These are phyloP conservation scores for Notarius lentiginosus DNA, from an alignment of 2,113 vertebrate species.

Conservation along the genomic window DNA sequence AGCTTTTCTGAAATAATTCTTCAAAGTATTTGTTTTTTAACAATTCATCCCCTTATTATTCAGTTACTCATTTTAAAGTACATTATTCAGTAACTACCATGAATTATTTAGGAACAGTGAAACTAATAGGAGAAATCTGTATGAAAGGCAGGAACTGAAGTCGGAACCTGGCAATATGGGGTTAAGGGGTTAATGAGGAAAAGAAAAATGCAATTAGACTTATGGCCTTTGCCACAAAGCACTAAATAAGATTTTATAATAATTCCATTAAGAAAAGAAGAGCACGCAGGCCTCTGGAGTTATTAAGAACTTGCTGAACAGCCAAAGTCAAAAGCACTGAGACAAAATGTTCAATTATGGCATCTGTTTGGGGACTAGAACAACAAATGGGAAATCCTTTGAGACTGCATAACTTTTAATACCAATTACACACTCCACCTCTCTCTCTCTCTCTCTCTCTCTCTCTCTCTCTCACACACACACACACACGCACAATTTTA, in stretches of 20 bases:
- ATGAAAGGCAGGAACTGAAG: neutral
- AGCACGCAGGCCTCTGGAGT: neutral
- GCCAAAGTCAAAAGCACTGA: slow-evolving; percentile 14
- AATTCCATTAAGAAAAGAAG: neutral
- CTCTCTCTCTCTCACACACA: neutral
- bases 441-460: neutral
- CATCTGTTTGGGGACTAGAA: slow-evolving; percentile 18
- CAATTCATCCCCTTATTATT: neutral
- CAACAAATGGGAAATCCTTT: slow-evolving; percentile 15
- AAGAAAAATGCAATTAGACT: neutral
- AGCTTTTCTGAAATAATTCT: neutral
- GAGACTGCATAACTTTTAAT: neutral
- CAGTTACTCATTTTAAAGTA: neutral
- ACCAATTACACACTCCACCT: neutral
- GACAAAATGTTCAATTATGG: slow-evolving; percentile 12
- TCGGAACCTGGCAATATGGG: neutral
- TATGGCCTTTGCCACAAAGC: slow-evolving; percentile 3
- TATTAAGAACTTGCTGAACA: neutral
- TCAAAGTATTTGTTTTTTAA: neutral
- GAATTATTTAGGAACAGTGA: neutral
- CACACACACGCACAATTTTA: neutral
- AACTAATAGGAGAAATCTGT: neutral
- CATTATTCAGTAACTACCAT: neutral
- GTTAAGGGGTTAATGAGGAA: neutral
- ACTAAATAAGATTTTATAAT: slow-evolving; percentile 16